Evolutionary conservation across 2,888 invertebrate species (phyloP), one percentile per base, ranked within the genome.

Genomic region (Tenodera sinensis): DNA sequence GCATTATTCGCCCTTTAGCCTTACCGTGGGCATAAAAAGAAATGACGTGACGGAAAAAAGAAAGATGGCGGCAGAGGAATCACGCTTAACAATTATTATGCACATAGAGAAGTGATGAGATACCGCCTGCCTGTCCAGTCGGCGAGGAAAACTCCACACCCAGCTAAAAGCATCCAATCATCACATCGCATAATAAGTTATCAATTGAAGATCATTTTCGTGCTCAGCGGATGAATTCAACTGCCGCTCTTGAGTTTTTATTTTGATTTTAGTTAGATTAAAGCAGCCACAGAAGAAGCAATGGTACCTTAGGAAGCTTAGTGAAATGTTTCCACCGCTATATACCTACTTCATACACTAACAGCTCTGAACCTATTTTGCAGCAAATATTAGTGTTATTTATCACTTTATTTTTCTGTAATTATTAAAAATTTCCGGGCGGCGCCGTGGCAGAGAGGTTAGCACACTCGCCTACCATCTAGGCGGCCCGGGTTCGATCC

Each of bases 171-270:
- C 81, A 89, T 28, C 88, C 87, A 88, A 87, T 89, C 88, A 89
- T 84, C 89, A 88, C 87, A 83, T 89, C 87, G 87, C 87, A 87
- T 84, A 87, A 88, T 87, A 87, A 87, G 81, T 89, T 87, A 89
- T 89, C 89, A 87, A 89, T 89, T 54, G 84, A 89, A 84, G 71
- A 83, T 84, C 84, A 84, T 84, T 88, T 84, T 71, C 54, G 54
- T 71, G 54, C 54, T 71, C 54, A 71, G 88, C 82, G 84, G 71
- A 84, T 71, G 25, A 71, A 71, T 15, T 71, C 54, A 71, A 71
- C 20, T 71, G 54, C 54, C 20, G 54, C 20, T 71, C 54, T 71
- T 20, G 54, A 20, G 25, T 71, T 71, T 71, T 71, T 71, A 25
- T 71, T 71, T 71, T 71, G 20, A 71, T 71, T 71, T 20, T 71